Evolutionary conservation across 2,113 vertebrate species (phyloP).

Genomic region (Triplophysa siluroides): DNA sequence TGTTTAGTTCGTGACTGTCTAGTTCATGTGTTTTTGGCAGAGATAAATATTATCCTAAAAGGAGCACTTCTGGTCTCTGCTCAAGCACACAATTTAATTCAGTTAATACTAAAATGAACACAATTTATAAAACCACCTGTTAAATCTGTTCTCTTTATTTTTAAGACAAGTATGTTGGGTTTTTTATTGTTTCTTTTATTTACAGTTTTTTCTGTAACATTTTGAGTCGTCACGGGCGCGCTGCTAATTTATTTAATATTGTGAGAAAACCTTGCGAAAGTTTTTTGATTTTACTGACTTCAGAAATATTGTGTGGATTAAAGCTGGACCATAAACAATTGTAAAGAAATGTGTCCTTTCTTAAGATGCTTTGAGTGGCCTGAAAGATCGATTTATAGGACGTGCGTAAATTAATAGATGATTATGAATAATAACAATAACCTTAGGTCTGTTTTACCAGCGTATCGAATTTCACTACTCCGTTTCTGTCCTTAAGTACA

Average conservation of each 20-base stretch:
- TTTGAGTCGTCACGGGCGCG: slow-evolving; percentile 56
- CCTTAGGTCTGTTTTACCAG: not conserved
- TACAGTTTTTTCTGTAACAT: slow-evolving; percentile 39
- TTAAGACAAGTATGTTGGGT: not conserved
- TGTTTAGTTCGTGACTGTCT: slow-evolving; percentile 31
- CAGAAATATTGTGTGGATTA: slow-evolving; percentile 88
- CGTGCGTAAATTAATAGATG: no score
- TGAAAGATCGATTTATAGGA: no score
- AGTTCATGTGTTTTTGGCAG: slow-evolving; percentile 32
- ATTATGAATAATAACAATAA: not conserved
- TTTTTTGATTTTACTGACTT: slow-evolving; percentile 76
- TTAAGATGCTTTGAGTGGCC: not conserved
- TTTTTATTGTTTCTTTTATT: not conserved
- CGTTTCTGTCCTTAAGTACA: slow-evolving; percentile 3
- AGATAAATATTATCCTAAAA: slow-evolving; percentile 40
- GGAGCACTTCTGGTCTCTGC: slow-evolving; percentile 51
- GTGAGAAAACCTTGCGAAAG: slow-evolving; percentile 76
- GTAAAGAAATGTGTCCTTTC: slow-evolving; percentile 23
- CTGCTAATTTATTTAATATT: slow-evolving; percentile 75
- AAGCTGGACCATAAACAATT: slow-evolving; percentile 60
- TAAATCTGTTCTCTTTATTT: slow-evolving; percentile 13
- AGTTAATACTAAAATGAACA: slow-evolving; percentile 9
- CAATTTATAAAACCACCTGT: slow-evolving; percentile 7
- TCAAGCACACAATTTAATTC: slow-evolving; percentile 37
- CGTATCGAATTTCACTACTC: not conserved